Conservation (phyloP, 2,888 invertebrate genomes). For the Rotaria macrura region DNA sequence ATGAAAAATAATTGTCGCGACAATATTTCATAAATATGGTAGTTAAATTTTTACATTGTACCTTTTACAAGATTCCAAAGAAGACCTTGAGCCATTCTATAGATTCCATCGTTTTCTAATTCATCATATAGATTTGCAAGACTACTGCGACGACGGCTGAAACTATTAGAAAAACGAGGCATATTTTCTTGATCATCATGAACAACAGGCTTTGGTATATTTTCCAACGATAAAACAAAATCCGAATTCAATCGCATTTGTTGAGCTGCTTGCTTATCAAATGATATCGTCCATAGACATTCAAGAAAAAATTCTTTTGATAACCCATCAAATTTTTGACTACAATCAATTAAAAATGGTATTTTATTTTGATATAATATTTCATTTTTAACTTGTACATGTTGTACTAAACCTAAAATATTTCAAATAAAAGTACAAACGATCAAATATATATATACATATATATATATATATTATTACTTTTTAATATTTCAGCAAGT, state of each 20-base stretch:
- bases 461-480: background rate
- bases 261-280: background rate
- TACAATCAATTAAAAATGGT: background rate
- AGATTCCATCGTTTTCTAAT: background rate
- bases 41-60: background rate
- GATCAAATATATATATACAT: background rate
- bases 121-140: background rate
- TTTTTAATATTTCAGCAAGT: background rate
- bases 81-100: background rate
- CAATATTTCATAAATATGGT: too few species aligned
- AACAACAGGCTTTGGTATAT: background rate
- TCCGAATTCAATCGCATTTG: background rate
- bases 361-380: background rate
- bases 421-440: background rate
- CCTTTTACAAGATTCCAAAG: background rate
- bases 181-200: background rate
- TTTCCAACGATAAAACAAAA: background rate
- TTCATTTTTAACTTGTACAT: background rate
- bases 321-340: background rate
- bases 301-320: background rate
- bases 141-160: too few species aligned
- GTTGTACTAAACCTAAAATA: background rate
- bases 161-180: too few species aligned
- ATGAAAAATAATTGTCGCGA: background rate
- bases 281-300: slow-evolving; percentile 6